Conservation (phyloP, 2,888 invertebrate species). For the Rhingia rostrata region DNA sequence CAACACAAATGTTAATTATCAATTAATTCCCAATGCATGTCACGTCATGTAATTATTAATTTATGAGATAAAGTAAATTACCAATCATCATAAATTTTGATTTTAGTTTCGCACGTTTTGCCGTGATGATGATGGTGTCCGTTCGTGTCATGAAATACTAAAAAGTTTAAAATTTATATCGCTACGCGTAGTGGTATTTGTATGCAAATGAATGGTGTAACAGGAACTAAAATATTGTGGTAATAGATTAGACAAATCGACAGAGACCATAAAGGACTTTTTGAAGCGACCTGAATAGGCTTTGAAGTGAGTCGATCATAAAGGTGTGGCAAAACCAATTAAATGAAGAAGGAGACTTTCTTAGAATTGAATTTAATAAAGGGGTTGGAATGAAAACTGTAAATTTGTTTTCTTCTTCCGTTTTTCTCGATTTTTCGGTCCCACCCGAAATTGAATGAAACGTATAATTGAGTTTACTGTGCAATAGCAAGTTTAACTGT, state of each 20-base stretch:
- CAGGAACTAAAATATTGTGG: neutral
- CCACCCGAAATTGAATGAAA: neutral
- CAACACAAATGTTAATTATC: constrained; percentile 38
- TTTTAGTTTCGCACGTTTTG: constrained; percentile 37
- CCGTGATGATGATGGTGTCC: neutral
- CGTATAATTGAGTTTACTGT: neutral
- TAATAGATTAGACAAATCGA: constrained; percentile 54
- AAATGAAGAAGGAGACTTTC: constrained; percentile 51
- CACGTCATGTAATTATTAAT: constrained; percentile 39
- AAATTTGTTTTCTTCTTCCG: constrained; percentile 23
- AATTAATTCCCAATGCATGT: constrained; percentile 48
- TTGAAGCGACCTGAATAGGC: neutral
- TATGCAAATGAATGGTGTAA: constrained; percentile 41
- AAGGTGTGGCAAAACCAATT: constrained; percentile 35
- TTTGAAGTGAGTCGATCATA: neutral
- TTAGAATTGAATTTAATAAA: constrained; percentile 51
- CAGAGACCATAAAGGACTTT: constrained; percentile 8
- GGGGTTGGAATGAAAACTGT: constrained; percentile 33
- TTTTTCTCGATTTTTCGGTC: neutral
- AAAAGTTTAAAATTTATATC: constrained; percentile 8
- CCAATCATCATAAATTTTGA: constrained; percentile 65
- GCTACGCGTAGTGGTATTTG: no score
- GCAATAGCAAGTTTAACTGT: neutral
- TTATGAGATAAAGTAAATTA: constrained; percentile 48
- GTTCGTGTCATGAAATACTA: constrained; percentile 15